Base-by-base conservation (phyloP, 2,113 vertebrate genomes). In the Pungitius pungitius region DNA sequence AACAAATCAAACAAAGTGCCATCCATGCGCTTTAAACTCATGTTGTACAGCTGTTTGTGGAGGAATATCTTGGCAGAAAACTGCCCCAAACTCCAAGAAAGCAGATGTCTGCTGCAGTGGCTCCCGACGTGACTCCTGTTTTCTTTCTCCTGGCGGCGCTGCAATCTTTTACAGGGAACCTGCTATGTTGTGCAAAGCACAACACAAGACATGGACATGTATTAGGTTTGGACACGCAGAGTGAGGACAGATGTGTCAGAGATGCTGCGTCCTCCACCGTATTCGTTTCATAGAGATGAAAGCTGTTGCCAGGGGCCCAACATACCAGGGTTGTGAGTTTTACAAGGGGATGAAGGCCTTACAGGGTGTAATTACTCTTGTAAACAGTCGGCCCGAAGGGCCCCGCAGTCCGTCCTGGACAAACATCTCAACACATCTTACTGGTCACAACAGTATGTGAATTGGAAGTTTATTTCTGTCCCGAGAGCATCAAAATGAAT, bases 301-400 rank as follows among this genome's bases (percentile, higher is more conserved):
- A 92, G 85, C 74, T 37, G 70, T 84, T 66, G 88, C 91, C 80
- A 47, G 67, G 65, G 89, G 91, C 81, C 69, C 81, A 79, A 87
- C 87, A 92, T 88, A 85, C 87, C 86, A 72, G 52, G 52, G 8
- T 77, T 27, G 45, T 59, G 78, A 77, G 71, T 62, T 69, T 51
- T 70, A 58, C 61, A 42, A 71, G 26, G 65, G 66, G 59, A 72
- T 45, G 81, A 81, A 64, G 40, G 55, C 14, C 51, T 58, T 35
- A 79, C 62, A 84, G 74, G 73, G 47, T 84, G 75, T 90, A 79
- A 91, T 92, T 91, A 91, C 75, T 73, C 40, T 56, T 68, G 51
- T 89, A 72, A 91, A 91, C 77, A 79, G 64, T 67, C 85, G 72
- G 37, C 63, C n/a, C 52, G 35, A 20, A 49, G 27, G n/a, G 33